Percentiles rank a stretch among this genome's conserved stretches.
These are phyloP conservation scores for Nothoprocta pentlandii DNA, from an alignment of 2,113 vertebrate genomes.

Conservation along the genomic window DNA sequence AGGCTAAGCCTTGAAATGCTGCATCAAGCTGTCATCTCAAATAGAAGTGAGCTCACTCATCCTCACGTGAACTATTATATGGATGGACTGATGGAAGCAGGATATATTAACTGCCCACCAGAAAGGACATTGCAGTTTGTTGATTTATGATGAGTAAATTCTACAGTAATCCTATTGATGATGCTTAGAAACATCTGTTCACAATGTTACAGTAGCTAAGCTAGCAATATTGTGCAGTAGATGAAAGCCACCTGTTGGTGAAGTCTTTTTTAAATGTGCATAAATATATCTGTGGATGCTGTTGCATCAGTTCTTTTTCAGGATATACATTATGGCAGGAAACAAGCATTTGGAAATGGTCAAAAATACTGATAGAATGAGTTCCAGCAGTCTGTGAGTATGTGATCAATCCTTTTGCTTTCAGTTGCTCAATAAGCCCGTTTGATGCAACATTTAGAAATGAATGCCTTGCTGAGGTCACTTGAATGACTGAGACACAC, in stretches of 20 bases:
- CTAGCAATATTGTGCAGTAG: background rate
- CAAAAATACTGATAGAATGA: background rate
- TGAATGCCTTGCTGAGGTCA: background rate
- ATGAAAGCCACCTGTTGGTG: constrained; percentile 36
- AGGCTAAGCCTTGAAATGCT: constrained; percentile 75
- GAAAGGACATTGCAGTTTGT: constrained; percentile 15
- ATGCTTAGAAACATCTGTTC: constrained; percentile 20
- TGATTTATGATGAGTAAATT: constrained; percentile 65
- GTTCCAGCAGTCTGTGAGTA: constrained; percentile 10
- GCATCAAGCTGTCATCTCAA: constrained; percentile 71
- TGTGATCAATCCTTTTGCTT: background rate
- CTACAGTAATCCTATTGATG: constrained; percentile 16
- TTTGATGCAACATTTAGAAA: background rate
- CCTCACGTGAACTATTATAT: constrained; percentile 49
- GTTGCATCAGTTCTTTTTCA: constrained; percentile 19
- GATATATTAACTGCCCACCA: constrained; percentile 40
- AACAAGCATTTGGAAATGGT: background rate
- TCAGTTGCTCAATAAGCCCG: background rate
- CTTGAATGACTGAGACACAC: background rate
- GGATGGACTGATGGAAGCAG: constrained; percentile 35
- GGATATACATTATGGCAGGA: background rate
- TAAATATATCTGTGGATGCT: background rate
- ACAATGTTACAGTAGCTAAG: background rate
- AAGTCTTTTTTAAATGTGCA: background rate
- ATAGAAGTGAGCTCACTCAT: constrained; percentile 61